Evolutionary conservation across 2,113 vertebrate species (phyloP).

Genomic region (Prolemur simus): DNA sequence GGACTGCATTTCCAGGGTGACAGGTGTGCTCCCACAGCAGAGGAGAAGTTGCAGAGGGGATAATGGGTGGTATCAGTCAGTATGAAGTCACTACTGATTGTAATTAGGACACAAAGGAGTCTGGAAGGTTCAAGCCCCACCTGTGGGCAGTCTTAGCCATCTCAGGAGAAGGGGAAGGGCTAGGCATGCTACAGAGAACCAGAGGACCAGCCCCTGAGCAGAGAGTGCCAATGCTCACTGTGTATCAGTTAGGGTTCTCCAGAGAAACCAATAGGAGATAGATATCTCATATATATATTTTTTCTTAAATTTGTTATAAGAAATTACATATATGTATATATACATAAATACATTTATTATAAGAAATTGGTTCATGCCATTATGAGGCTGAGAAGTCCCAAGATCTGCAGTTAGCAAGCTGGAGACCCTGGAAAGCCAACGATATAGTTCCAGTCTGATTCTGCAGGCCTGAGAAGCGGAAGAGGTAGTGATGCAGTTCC

Average conservation of each 20-base stretch:
- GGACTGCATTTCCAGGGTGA: background rate
- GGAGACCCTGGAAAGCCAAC: background rate
- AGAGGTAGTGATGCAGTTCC: background rate
- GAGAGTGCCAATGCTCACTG: background rate
- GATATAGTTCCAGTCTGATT: background rate
- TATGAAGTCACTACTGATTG: constrained; percentile 38
- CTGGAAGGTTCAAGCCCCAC: constrained; percentile 9
- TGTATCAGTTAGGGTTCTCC: background rate
- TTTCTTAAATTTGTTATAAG: too few relatives aligned
- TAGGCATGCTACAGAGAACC: background rate
- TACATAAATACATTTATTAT: background rate
- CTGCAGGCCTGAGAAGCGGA: background rate
- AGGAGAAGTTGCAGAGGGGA: background rate
- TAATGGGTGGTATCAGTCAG: background rate
- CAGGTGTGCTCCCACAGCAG: fast-evolving
- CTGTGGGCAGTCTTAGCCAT: background rate
- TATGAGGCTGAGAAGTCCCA: background rate
- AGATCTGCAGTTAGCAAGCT: background rate
- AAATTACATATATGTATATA: too few relatives aligned
- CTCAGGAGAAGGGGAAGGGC: background rate
- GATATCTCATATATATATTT: background rate
- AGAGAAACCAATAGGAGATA: background rate
- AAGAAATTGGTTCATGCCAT: background rate
- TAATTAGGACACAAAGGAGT: constrained; percentile 59
- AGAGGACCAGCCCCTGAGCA: background rate